phyloP scores from a whole-genome alignment of 2,797 vertebrate species.

The Darevskia mixta region DNA sequence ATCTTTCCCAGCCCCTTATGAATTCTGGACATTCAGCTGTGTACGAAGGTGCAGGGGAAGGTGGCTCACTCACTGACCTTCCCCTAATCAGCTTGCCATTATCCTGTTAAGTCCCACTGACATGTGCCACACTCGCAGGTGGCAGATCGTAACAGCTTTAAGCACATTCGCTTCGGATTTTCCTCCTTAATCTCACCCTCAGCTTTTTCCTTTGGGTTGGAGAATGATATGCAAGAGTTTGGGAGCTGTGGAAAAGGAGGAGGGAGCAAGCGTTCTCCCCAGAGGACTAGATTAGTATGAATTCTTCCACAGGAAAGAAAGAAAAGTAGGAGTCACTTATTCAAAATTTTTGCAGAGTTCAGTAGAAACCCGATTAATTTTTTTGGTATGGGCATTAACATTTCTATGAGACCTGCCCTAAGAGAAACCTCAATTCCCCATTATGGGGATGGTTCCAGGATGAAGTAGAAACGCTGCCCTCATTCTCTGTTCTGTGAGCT shows the following conservation, averaged over 20 bases:
- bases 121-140: neutral
- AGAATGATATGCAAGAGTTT: neutral
- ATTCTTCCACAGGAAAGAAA: neutral
- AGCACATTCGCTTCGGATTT: neutral
- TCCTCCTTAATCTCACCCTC: conserved; percentile 19
- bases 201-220: conserved; percentile 5
- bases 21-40: neutral
- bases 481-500: neutral
- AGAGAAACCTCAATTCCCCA: neutral
- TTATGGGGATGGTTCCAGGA: neutral
- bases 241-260: neutral
- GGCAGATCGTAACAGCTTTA: conserved; percentile 13
- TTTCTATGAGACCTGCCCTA: neutral
- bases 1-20: neutral
- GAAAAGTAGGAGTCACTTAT: neutral
- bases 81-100: conserved; percentile 10
- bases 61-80: neutral
- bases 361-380: conserved; percentile 3
- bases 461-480: neutral
- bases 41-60: neutral
- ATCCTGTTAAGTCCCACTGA: conserved; percentile 11
- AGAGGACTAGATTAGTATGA: neutral
- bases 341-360: neutral
- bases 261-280: neutral
- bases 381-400: neutral